Percentiles rank a stretch among this genome's conserved stretches.
These are phyloP conservation scores for Oreonectes daqikongensis DNA, from an alignment of 2,797 vertebrate species.

Conservation along the genomic window DNA sequence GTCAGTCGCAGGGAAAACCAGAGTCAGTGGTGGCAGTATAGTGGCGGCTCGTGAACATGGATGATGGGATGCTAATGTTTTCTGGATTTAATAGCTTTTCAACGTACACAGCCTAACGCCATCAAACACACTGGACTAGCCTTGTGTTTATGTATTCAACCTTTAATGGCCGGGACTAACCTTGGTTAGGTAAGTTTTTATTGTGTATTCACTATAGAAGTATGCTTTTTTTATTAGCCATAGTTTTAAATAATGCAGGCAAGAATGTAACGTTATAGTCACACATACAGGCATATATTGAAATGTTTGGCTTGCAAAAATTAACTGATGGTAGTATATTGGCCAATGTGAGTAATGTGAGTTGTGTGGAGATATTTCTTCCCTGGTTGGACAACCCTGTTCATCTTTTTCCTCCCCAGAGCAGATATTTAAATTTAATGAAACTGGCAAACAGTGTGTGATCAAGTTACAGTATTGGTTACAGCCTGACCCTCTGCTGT, in stretches of 20 bases:
- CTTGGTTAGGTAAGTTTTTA: slow-evolving; percentile 39
- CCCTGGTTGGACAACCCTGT: slow-evolving; percentile 42
- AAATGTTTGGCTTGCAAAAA: slow-evolving; percentile 14
- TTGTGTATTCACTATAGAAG: neutral
- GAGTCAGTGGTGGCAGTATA: slow-evolving; percentile 70
- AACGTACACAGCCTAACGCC: neutral
- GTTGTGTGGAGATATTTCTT: slow-evolving; percentile 21
- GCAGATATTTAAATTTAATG: slow-evolving; percentile 85
- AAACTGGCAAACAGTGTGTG: slow-evolving; percentile 75
- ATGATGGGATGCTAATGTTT: slow-evolving; percentile 49
- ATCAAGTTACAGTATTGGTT: slow-evolving; percentile 84
- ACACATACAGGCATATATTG: neutral
- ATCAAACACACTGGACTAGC: slow-evolving; percentile 5
- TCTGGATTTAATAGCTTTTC: slow-evolving; percentile 48
- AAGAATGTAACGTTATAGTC: neutral
- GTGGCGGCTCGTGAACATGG: slow-evolving; percentile 65
- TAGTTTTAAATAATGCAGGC: neutral
- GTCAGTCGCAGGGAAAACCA: slow-evolving; percentile 75
- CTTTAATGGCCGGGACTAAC: slow-evolving; percentile 10
- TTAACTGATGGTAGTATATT: neutral
- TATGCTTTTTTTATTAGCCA: neutral
- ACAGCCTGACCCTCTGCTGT: slow-evolving; percentile 74
- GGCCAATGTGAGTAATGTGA: neutral
- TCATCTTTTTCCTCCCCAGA: slow-evolving; percentile 66
- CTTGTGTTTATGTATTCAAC: neutral